A percentile compares a stretch with the other conserved stretches of the same genome.
Evolutionary conservation across 37 sponge, comb jelly and placozoan species (phyloP).

Genomic region (Aplysina aerophoba): DNA sequence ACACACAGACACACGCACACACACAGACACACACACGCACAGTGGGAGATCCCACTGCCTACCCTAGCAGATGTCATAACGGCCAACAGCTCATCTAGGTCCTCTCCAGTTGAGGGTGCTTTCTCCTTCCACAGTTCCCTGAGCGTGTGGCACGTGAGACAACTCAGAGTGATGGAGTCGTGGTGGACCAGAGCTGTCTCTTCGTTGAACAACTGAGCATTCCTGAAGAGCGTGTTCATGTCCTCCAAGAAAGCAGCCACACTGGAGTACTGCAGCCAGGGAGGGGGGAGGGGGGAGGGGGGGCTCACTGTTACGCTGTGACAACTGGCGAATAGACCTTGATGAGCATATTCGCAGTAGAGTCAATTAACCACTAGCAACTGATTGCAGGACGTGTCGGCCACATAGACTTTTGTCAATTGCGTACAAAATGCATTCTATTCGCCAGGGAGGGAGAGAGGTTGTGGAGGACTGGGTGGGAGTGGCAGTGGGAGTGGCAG

Average conservation of each 20-base stretch:
- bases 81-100: not conserved
- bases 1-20: conserved; percentile 28
- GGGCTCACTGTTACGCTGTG: too few relatives aligned
- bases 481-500: too few relatives aligned
- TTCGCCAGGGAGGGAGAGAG: too few relatives aligned
- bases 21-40: conserved; percentile 33
- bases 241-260: conserved; percentile 63
- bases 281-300: not conserved
- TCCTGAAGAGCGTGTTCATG: conserved; percentile 70
- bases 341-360: too few relatives aligned
- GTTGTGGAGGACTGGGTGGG: too few relatives aligned
- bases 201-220: conserved; percentile 79
- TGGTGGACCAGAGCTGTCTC: conserved; percentile 63
- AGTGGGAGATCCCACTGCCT: not conserved
- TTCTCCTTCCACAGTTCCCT: conserved; percentile 3
- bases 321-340: too few relatives aligned
- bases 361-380: too few relatives aligned
- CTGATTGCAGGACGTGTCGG: too few relatives aligned
- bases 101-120: not conserved
- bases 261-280: conserved; percentile 42
- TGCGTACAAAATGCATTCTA: too few relatives aligned
- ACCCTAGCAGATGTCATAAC: conserved; percentile 10
- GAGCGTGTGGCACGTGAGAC: not conserved
- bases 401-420: too few relatives aligned
- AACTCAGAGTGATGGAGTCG: conserved; percentile 23